A percentile compares a stretch with the other conserved stretches of the same genome.
phyloP scores from a whole-genome alignment of 2,888 invertebrate genomes.

The Melinopterus prodromus region DNA sequence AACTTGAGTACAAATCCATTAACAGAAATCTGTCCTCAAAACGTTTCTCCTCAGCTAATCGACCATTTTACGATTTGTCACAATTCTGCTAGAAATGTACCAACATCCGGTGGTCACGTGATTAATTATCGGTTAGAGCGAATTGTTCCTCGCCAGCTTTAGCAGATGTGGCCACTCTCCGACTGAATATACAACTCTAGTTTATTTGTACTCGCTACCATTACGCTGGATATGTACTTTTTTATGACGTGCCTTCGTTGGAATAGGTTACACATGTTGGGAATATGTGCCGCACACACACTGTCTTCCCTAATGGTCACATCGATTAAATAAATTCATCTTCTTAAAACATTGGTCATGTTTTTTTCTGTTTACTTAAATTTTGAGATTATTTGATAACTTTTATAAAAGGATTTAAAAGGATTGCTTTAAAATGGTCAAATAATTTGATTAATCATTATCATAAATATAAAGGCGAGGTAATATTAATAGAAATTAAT shows the following conservation, averaged over 20 bases:
- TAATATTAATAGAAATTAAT: too few relatives aligned
- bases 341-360: too few relatives aligned
- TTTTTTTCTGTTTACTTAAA: too few relatives aligned
- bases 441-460: too few relatives aligned
- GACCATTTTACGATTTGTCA: neutral
- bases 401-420: too few relatives aligned
- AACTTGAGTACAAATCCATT: neutral
- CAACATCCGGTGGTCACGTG: constrained; percentile 4
- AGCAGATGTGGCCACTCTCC: neutral
- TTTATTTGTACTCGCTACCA: neutral
- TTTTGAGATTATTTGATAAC: too few relatives aligned
- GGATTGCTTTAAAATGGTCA: too few relatives aligned
- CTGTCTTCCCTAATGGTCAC: neutral
- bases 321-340: neutral
- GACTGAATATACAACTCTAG: neutral
- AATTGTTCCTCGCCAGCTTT: neutral
- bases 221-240: neutral
- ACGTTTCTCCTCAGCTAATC: neutral
- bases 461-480: too few relatives aligned
- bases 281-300: neutral
- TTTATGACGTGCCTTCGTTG: neutral
- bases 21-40: neutral
- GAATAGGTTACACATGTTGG: neutral
- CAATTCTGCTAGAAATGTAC: neutral
- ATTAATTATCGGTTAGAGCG: neutral